A percentile compares a stretch with the other conserved stretches of the same genome.
phyloP scores from a whole-genome alignment of 2,113 vertebrate species.

The Zosterops hypoxanthus region DNA sequence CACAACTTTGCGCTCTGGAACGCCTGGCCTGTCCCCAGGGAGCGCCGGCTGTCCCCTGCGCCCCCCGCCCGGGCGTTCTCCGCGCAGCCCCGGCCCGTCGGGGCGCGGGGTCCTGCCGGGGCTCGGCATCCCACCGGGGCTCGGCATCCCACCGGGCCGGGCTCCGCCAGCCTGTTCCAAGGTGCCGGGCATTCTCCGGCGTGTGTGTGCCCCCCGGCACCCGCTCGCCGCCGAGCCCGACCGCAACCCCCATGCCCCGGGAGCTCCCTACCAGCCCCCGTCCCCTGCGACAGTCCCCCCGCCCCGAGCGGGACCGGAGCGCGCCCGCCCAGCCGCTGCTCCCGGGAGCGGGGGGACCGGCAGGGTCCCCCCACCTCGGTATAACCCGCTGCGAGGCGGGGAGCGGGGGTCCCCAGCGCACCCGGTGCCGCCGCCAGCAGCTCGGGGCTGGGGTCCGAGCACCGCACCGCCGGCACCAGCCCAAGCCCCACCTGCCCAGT shows the following conservation, averaged over 20 bases:
- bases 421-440: not conserved
- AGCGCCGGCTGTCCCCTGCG: not conserved
- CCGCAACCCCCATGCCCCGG: not conserved
- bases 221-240: not conserved
- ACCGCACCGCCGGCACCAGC: not conserved
- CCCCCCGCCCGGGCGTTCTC: not conserved
- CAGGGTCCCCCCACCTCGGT: not conserved
- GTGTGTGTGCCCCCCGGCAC: not conserved
- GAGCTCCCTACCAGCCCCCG: not conserved
- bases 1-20: conserved; percentile 1
- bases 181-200: not conserved
- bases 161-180: not conserved
- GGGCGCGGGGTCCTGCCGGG: not conserved
- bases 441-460: not conserved
- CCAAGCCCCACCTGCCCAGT: not conserved
- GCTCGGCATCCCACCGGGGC: not conserved
- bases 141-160: not conserved
- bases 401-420: not conserved
- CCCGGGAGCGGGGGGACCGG: not conserved
- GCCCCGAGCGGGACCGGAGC: not conserved
- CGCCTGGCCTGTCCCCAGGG: not conserved
- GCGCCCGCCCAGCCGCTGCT: not conserved
- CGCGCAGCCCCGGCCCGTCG: not conserved
- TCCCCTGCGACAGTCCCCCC: not conserved
- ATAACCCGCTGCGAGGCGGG: not conserved